Base-by-base conservation (phyloP, 2,113 vertebrate genomes). In the Neotragus pygmaeus region DNA sequence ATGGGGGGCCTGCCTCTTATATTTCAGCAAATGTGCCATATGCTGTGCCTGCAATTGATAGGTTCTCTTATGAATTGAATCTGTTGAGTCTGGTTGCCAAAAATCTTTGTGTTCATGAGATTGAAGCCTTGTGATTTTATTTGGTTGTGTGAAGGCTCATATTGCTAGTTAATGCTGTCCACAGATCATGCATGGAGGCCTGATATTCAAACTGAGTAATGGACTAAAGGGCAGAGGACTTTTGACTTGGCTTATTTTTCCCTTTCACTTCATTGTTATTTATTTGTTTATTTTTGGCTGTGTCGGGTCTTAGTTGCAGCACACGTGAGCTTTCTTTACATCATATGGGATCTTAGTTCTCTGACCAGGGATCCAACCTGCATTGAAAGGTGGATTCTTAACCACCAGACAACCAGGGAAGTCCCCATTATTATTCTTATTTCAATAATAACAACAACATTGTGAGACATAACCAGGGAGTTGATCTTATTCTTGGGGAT, bases 1-100 rank as follows among this genome's bases (percentile, higher is more conserved):
- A 11, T 1, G 1, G 6, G 25, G 28, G n/a, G 19, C 2, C 0
- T 19, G 8, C 1, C 0, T 53, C 57, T 77, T 30, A 27, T 62
- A 15, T 25, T 43, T 96, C 27, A 91, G 81, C 64, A 87, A 60
- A 23, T 10, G 36, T 3, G 53, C 23, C 25, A 1, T 19, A 15
- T 7, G 21, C 30, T 47, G 30, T 36, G 49, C 57, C 51, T 49
- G 8, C 21, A 2, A 13, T 51, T 64, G 25, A 15, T 47, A 4
- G 73, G 30, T 75, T 70, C 49, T 39, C 64, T 88, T 36, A 70
- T 70, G 64, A 70, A 70, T 11, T 36, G 64, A 70, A 19, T 70
- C 17, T 16, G 4, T 36, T 19, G 51, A 88, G 28, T 33, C 39
- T 39, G 2, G 30, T 43, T 55, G 14, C 7, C 11, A 16, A 49